Percentiles rank a stretch among this genome's conserved stretches.
Evolutionary conservation across 2,888 invertebrate genomes (phyloP).

Genomic region (Chaitophorus viminalis): DNA sequence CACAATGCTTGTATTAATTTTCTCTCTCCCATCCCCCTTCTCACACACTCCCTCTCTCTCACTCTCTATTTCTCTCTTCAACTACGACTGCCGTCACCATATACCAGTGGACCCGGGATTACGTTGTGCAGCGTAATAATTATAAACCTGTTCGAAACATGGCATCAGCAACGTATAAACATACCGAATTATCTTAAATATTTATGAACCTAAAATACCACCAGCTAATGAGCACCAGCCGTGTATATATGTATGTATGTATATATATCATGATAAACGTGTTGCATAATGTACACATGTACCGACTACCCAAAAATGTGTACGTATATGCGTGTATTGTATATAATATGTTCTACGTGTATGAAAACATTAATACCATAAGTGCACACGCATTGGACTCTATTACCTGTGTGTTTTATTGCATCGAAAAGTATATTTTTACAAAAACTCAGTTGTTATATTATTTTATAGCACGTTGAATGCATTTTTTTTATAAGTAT

Average conservation of each 20-base stretch:
- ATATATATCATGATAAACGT: conserved; percentile 14
- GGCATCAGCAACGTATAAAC: conserved; percentile 43
- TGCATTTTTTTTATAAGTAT: too few species aligned
- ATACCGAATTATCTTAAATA: conserved; percentile 58
- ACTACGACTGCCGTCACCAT: background rate
- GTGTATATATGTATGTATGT: background rate
- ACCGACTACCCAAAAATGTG: background rate
- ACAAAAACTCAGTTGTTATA: background rate
- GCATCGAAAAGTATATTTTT: background rate
- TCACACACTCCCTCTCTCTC: background rate
- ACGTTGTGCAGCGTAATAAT: conserved; percentile 56
- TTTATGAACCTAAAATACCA: conserved; percentile 59
- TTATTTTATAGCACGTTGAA: too few species aligned
- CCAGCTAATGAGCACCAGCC: conserved; percentile 47
- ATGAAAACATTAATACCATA: background rate
- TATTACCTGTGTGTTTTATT: background rate
- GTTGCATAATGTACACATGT: conserved; percentile 50
- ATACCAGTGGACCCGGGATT: conserved; percentile 23
- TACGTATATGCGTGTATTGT: background rate
- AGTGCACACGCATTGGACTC: background rate
- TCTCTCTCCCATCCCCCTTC: background rate
- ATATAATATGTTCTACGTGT: background rate
- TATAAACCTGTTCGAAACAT: conserved; percentile 58
- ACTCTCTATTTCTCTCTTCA: background rate
- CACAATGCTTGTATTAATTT: conserved; percentile 50